Evolutionary conservation across 2,888 invertebrate species (phyloP), one percentile per base, ranked within the genome.

Genomic region (Beris chalybata): DNA sequence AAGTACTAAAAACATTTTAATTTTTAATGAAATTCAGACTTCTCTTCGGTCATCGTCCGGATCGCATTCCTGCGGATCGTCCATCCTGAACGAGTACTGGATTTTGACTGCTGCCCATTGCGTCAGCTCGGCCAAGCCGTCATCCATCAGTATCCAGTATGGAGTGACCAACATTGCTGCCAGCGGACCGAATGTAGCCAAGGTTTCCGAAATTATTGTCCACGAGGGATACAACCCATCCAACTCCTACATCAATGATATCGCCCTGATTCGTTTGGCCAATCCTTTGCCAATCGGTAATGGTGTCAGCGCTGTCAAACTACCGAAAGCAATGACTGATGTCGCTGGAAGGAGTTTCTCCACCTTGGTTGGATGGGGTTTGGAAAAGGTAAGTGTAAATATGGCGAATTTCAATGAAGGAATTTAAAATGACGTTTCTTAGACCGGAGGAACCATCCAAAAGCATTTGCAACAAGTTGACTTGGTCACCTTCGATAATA

Each of bases 371-470:
- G 80, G 79, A 13, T 79, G 79, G 80, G 79, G 79, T 9, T 68
- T 72, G 3, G 74, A 78, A 66, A 71, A 66, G 65, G 79, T 78
- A 65, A 54, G 54, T 54, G 7, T 6, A 47, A 47, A 12, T 11
- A 47, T 47, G n/a, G 1, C 30, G n/a, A 54, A 9, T 9, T 29
- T 12, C 4, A 52, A 52, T 54, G 31, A 31, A n/a, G 29, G n/a
- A 5, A 53, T 53, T 53, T 53, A 12, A 12, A 13, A 2, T 2
- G 12, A 31, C 4, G 4, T 5, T 52, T 72, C 64, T 29, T 64
- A 82, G 82, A 76, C 78, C 4, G 76, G 77, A 7, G 80, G 80
- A 30, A 67, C 67, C 22, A 71, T 79, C 7, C 78, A 79, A 66
- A 69, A 70, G 12, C 69, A 74, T 12, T 70, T 83, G 44, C 81